These are phyloP conservation scores for Mantis religiosa DNA, from an alignment of 2,888 invertebrate genomes.

Conservation along the genomic window DNA sequence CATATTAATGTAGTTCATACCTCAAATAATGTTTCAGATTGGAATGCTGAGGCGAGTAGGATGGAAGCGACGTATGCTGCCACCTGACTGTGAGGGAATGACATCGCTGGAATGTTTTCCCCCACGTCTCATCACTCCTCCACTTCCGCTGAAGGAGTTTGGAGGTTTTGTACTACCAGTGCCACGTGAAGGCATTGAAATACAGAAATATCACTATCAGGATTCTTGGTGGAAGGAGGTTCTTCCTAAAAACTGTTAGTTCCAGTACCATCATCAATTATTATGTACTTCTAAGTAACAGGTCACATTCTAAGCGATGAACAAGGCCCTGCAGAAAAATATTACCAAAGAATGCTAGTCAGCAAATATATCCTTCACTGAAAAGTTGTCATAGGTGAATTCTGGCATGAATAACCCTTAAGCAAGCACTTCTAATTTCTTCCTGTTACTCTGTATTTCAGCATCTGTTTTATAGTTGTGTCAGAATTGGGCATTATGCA, in stretches of 20 bases:
- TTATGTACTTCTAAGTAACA: background rate
- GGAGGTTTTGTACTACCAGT: slow-evolving; percentile 49
- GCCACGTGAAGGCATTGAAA: slow-evolving; percentile 53
- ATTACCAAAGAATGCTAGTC: background rate
- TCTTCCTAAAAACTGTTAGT: slow-evolving; percentile 45
- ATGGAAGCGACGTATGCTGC: slow-evolving; percentile 50
- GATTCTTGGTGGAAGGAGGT: slow-evolving; percentile 54
- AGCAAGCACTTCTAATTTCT: no score
- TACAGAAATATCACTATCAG: slow-evolving; percentile 56
- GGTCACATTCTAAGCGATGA: background rate
- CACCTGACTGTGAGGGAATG: slow-evolving; percentile 51
- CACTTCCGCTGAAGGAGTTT: slow-evolving; percentile 48
- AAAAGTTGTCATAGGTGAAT: no score
- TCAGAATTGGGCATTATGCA: no score
- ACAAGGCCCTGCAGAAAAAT: background rate
- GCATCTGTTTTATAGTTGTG: no score
- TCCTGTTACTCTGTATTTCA: no score
- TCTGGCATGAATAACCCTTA: no score
- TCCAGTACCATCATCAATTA: background rate
- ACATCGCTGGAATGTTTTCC: slow-evolving; percentile 52
- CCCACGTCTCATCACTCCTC: slow-evolving; percentile 46
- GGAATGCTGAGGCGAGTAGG: slow-evolving; percentile 51
- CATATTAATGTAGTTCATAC: background rate
- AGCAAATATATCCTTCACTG: no score
- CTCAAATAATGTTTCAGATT: slow-evolving; percentile 38